These are phyloP conservation scores for Lycorma delicatula DNA, from an alignment of 1,140 invertebrate species.

Conservation along the genomic window DNA sequence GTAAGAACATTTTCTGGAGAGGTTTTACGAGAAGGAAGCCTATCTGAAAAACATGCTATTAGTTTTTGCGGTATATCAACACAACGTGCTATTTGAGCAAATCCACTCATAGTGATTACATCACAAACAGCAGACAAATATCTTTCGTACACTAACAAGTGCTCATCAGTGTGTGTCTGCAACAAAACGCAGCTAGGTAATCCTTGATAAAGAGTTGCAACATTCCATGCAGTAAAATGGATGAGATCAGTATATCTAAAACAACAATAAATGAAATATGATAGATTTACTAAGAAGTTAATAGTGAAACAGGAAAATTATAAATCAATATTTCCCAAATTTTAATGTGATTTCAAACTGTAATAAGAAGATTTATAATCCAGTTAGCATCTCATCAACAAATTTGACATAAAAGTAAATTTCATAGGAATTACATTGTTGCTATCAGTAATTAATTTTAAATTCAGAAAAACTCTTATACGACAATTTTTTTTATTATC, in stretches of 20 bases:
- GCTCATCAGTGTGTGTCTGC: conserved; percentile 61
- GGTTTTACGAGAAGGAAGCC: conserved; percentile 39
- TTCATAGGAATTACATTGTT: too few species aligned
- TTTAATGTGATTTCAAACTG: too few species aligned
- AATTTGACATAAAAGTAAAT: too few species aligned
- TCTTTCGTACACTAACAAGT: conserved; percentile 57
- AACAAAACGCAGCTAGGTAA: conserved; percentile 45
- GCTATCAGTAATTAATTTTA: too few species aligned
- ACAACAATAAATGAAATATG: conserved; percentile 34
- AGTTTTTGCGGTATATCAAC: conserved; percentile 49
- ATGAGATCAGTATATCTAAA: conserved; percentile 60
- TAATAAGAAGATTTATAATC: too few species aligned
- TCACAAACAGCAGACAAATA: conserved; percentile 68
- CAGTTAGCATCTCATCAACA: too few species aligned
- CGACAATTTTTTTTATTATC: too few species aligned
- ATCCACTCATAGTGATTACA: conserved; percentile 60
- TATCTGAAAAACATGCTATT: conserved; percentile 49
- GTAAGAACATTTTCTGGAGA: conserved; percentile 46
- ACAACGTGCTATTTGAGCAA: conserved; percentile 52
- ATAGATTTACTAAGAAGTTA: neutral
- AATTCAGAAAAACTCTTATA: too few species aligned
- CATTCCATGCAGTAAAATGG: conserved; percentile 55
- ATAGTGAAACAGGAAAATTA: neutral
- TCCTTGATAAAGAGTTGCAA: conserved; percentile 41
- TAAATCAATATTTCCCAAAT: too few species aligned